phyloP scores from a whole-genome alignment of 2,888 invertebrate species.

The Drosophila paranaensis region DNA sequence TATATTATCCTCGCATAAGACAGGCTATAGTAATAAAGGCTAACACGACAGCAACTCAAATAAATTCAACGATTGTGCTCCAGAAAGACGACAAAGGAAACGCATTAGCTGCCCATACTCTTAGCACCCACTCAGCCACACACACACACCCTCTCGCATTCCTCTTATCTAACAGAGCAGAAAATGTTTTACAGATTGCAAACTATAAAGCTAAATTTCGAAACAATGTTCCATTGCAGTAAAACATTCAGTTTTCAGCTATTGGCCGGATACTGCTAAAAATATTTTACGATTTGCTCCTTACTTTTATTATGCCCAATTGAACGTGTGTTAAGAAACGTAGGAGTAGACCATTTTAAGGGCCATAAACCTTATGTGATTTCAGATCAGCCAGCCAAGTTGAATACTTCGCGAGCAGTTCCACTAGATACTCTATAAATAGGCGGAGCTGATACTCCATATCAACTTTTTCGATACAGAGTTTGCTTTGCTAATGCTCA shows the following conservation, averaged over 20 bases:
- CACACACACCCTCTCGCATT: neutral
- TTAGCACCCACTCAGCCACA: too few relatives aligned
- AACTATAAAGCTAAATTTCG: conserved; percentile 34
- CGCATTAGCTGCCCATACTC: conserved; percentile 56
- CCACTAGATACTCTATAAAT: neutral
- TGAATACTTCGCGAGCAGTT: neutral
- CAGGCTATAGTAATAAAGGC: conserved; percentile 74
- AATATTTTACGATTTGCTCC: conserved; percentile 37
- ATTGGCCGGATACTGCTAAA: conserved; percentile 8
- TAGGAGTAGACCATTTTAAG: neutral
- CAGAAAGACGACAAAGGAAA: conserved; percentile 72
- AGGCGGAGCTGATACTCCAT: too few relatives aligned
- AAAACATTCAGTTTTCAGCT: conserved; percentile 22
- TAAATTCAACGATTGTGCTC: conserved; percentile 62
- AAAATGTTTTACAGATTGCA: conserved; percentile 28
- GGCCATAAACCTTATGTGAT: neutral
- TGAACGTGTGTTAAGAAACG: neutral
- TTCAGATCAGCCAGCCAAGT: neutral
- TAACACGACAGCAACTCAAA: conserved; percentile 58
- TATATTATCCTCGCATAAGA: conserved; percentile 66
- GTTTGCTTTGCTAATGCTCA: neutral
- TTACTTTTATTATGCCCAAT: conserved; percentile 49
- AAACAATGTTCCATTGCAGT: conserved; percentile 33
- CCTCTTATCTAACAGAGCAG: conserved; percentile 4
- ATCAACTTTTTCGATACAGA: conserved; percentile 2